Evolutionary conservation across 2,113 vertebrate species (phyloP), one percentile per base, ranked within the genome.

Genomic region (Casuarius casuarius): DNA sequence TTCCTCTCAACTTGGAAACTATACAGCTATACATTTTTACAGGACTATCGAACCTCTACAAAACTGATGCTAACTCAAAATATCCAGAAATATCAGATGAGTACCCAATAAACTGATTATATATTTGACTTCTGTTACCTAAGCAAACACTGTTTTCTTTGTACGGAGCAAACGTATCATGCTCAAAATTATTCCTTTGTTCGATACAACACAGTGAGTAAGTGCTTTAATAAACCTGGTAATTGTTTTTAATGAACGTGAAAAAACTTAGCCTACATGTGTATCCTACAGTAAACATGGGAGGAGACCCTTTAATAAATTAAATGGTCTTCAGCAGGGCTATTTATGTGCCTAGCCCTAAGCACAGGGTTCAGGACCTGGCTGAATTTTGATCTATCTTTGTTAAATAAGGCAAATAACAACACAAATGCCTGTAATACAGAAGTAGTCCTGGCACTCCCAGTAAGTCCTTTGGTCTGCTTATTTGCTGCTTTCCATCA

Each of bases 1-100:
- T 75, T 77, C 93, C 96, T 95, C 93, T 88, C 52, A 92, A 12
- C 89, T 94, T 94, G 91, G 95, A 97, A 96, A 65, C 67, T 80
- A 31, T 31, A 92, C 71, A 92, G 78, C 67, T 71, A 63, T 80
- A 71, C 35, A 56, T 95, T 95, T 91, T 90, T 87, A 88, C 61
- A 86, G 21, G 35, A 90, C 68, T 90, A 93, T 61, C 75, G 67
- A 82, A 66, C 72, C 54, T 58, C 65, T 91, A 40, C 78, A 67
- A 89, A 94, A 90, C 63, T 35, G 68, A 88, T 83, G 71, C 61
- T 90, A 91, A 85, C 42, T 78, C 33, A 62, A 93, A 93, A 73
- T 1, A 26, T 23, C 87, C 68, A 19, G 5, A 74, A 82, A 33
- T 74, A 91, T 68, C 77, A 84, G 40, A 35, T 67, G 83, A 93